phyloP scores from a whole-genome alignment of 53 echinoderm and acorn worm genomes.

The Mesocentrotus franciscanus region DNA sequence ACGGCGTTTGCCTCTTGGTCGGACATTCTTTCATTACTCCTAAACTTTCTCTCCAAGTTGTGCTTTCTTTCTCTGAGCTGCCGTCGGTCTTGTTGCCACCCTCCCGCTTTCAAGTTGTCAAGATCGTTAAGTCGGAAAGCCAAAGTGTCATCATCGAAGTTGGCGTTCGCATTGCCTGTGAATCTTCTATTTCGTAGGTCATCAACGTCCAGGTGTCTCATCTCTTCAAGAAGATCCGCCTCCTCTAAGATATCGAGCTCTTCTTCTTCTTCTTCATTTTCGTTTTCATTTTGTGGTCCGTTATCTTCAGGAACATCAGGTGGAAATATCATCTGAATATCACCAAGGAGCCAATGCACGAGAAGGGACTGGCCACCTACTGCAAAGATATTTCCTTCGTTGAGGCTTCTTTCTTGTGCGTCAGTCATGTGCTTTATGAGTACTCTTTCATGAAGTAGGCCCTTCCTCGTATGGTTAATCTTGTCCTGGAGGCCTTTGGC shows the following conservation, averaged over 20 bases:
- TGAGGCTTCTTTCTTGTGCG: conserved; percentile 44
- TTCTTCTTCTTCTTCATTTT: conserved; percentile 56
- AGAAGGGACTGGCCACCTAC: neutral
- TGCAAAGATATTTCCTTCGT: neutral
- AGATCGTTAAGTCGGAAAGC: conserved; percentile 50
- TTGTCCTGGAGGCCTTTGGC: conserved; percentile 54
- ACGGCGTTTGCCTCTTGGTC: conserved; percentile 66
- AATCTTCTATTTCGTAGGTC: conserved; percentile 22
- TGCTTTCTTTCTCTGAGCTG: conserved; percentile 60
- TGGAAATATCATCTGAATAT: neutral
- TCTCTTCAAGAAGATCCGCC: conserved; percentile 62
- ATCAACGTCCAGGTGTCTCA: conserved; percentile 51
- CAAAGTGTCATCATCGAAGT: conserved; percentile 33
- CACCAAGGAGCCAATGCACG: conserved; percentile 55
- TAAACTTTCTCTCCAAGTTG: conserved; percentile 69
- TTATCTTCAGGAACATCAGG: neutral
- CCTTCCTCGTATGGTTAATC: conserved; percentile 64
- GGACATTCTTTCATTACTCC: conserved; percentile 76
- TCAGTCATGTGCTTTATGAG: conserved; percentile 59
- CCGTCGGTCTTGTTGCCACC: conserved; percentile 68
- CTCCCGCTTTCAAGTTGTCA: neutral
- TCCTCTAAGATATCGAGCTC: conserved; percentile 58
- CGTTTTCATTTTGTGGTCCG: conserved; percentile 18
- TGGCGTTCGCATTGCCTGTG: neutral
- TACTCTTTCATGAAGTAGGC: conserved; percentile 60